Base-by-base conservation (phyloP, 2,888 invertebrate genomes). In the Phaonia tiefii region DNA sequence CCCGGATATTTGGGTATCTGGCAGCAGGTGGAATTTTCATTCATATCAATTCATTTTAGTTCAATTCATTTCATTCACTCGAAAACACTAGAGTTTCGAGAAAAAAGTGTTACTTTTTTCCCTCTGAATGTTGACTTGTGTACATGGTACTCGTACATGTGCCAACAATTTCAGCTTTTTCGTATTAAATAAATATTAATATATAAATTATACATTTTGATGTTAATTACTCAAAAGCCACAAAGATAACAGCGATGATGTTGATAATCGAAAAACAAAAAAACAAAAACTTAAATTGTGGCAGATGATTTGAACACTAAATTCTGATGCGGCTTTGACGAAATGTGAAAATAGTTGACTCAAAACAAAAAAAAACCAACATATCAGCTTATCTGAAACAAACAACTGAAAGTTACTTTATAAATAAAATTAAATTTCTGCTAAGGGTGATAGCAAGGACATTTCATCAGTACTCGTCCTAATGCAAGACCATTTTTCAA, bases 1-100 rank as follows among this genome's bases (percentile, higher is more conserved):
- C 46, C 13, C 15, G 2, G 2, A 26, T 56, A 51, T 56, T 58
- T 58, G 58, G n/a, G n/a, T 58, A 15, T 31, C 31, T 31, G 58
- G 58, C 58, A 31, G 58, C 58, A 58, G 58, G 58, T 58, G 58
- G 58, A 58, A 58, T 58, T 31, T 58, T 58, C 58, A 58, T 58
- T 58, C 58, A 58, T 58, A 58, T 58, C 58, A 58, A 58, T 58
- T 26, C n/a, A n/a, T n/a, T n/a, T n/a, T n/a, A n/a, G n/a, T n/a
- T n/a, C n/a, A n/a, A n/a, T n/a, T n/a, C 58, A n/a, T 31, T 58
- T 58, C 58, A 58, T 58, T 58, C 58, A 58, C 15, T 31, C 15
- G 15, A 17, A 58, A 26, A 58, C 58, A 37, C 20, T 22, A 11
- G 7, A 51, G 31, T 22, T 54, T 20, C 22, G 8, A 56, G 15